A percentile compares a stretch with the other conserved stretches of the same genome.
phyloP scores from a whole-genome alignment of 2,888 invertebrate species.

The Vesta saturnalis region DNA sequence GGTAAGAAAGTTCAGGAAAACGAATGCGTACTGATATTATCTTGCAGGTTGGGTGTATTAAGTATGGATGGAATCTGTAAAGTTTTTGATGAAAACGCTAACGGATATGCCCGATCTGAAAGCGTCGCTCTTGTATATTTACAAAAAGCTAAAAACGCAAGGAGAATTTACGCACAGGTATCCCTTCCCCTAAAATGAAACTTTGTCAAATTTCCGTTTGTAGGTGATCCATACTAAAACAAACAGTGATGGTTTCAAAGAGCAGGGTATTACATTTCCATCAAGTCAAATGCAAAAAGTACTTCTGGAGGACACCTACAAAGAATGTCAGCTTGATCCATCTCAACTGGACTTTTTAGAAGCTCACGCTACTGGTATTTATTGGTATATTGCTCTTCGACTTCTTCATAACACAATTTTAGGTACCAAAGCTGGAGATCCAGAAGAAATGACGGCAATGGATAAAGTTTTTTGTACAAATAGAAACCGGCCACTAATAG shows the following conservation, averaged over 20 bases:
- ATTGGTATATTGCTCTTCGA: too few species aligned
- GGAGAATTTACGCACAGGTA: slow-evolving; percentile 34
- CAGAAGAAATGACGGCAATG: slow-evolving; percentile 87
- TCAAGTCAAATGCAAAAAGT: slow-evolving; percentile 67
- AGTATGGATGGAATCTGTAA: slow-evolving; percentile 88
- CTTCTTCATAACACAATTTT: too few species aligned
- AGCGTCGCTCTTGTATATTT: slow-evolving; percentile 75
- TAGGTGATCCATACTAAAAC: slow-evolving; percentile 54
- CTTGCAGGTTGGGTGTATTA: slow-evolving; percentile 72
- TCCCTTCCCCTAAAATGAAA: not conserved
- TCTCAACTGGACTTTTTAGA: slow-evolving; percentile 80
- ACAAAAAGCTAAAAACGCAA: slow-evolving; percentile 70
- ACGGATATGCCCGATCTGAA: slow-evolving; percentile 88
- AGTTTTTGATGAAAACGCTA: slow-evolving; percentile 86
- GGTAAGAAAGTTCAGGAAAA: slow-evolving; percentile 46
- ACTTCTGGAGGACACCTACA: slow-evolving; percentile 71
- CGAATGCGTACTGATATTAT: not conserved
- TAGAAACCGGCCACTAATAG: slow-evolving; percentile 78
- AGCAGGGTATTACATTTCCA: slow-evolving; percentile 59
- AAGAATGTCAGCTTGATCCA: slow-evolving; percentile 77
- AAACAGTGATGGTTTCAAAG: slow-evolving; percentile 59
- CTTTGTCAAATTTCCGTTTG: not conserved
- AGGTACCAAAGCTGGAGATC: slow-evolving; percentile 87
- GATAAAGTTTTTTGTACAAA: slow-evolving; percentile 81
- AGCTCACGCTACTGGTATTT: slow-evolving; percentile 81